A percentile compares a stretch with the other conserved stretches of the same genome.
phyloP scores from a whole-genome alignment of 2,797 vertebrate genomes.

The Masticophis lateralis region DNA sequence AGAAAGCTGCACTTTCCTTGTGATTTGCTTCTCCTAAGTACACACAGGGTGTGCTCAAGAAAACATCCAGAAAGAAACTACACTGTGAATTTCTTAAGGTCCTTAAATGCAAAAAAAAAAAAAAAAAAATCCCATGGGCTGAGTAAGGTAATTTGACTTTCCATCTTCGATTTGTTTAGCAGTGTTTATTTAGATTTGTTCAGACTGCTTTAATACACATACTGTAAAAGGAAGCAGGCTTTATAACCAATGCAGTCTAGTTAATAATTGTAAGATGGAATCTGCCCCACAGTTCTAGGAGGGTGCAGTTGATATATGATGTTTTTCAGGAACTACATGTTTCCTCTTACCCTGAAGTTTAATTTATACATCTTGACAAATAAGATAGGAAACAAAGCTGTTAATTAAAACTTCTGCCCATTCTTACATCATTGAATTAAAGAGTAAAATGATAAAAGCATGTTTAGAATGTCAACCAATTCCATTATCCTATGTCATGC shows the following conservation, averaged over 20 bases:
- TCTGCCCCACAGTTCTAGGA: neutral
- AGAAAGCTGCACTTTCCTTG: constrained; percentile 7
- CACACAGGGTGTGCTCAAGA: neutral
- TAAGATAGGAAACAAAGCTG: neutral
- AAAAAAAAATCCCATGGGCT: neutral
- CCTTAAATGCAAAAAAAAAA: neutral
- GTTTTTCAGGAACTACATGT: neutral
- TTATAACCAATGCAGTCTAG: neutral
- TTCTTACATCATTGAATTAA: neutral
- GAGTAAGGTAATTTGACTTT: neutral
- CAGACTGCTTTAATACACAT: neutral
- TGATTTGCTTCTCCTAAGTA: neutral
- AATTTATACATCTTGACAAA: neutral
- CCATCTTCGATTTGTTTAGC: neutral
- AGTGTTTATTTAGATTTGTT: neutral
- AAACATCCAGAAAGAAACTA: neutral
- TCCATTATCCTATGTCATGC: neutral
- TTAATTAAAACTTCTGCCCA: neutral
- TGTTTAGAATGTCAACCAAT: neutral
- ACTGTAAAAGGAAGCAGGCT: neutral
- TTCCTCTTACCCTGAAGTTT: neutral
- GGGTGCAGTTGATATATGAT: neutral
- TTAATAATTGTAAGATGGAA: neutral
- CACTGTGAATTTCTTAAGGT: neutral
- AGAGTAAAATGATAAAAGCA: neutral